Conservation (phyloP, 37 sponge, comb jelly and placozoan species). For the Ianthella basta region DNA sequence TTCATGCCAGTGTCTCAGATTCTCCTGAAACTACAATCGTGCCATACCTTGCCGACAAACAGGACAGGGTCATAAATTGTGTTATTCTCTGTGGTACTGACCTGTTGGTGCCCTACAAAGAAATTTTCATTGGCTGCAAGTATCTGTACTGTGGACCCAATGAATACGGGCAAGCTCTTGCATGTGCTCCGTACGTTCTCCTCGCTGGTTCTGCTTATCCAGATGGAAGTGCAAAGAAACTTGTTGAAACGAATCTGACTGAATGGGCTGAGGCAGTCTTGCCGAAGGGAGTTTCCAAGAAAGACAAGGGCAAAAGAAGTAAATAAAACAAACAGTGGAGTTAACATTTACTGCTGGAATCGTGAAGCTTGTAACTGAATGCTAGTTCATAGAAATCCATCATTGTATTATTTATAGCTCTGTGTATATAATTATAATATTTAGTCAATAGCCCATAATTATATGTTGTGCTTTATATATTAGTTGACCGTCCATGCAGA, state of each 20-base stretch:
- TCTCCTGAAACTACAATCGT: neutral
- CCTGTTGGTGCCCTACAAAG: neutral
- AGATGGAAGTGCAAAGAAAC: neutral
- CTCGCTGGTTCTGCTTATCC: neutral
- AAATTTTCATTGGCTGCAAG: slow-evolving; percentile 3
- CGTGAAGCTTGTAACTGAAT: no score
- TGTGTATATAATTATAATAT: no score
- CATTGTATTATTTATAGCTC: no score
- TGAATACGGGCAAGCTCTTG: neutral
- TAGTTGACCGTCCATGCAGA: no score
- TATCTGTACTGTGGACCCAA: neutral
- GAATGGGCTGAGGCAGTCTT: slow-evolving; percentile 6
- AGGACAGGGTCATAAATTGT: neutral
- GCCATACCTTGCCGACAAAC: neutral
- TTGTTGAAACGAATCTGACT: neutral
- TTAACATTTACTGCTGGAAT: no score
- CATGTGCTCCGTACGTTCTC: slow-evolving; percentile 3
- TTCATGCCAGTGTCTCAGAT: neutral
- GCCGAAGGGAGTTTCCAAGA: neutral
- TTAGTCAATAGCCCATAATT: no score
- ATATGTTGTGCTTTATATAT: no score
- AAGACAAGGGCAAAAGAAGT: no score
- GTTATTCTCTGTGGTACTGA: neutral
- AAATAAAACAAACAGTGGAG: no score
- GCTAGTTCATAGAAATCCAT: no score